A percentile compares a stretch with the other conserved stretches of the same genome.
phyloP scores from a whole-genome alignment of 64 coral and sea anemone genomes.

The Dendronephthya gigantea region DNA sequence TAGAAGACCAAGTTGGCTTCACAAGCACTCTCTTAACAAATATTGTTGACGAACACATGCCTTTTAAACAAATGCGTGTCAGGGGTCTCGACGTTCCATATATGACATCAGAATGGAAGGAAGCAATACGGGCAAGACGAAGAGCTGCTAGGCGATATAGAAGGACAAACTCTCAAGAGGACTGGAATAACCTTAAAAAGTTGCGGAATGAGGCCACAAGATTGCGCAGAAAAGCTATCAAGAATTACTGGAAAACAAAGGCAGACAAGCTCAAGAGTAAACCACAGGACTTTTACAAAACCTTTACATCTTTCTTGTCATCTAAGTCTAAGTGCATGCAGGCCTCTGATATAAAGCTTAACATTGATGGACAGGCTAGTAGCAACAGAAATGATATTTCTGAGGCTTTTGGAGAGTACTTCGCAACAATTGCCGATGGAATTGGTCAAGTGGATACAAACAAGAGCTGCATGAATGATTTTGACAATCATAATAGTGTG shows the following conservation, averaged over 20 bases:
- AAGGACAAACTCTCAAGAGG: background rate
- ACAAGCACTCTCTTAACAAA: background rate
- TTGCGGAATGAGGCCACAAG: slow-evolving; percentile 21
- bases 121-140: slow-evolving; percentile 14
- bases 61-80: slow-evolving; percentile 16
- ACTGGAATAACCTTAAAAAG: background rate
- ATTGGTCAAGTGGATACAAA: slow-evolving; percentile 19
- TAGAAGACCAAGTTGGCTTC: background rate
- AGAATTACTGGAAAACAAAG: slow-evolving; percentile 33
- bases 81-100: slow-evolving; percentile 20
- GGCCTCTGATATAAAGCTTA: slow-evolving; percentile 32
- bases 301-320: slow-evolving; percentile 18
- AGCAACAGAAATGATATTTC: background rate
- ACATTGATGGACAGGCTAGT: slow-evolving; percentile 11
- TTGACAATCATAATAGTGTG: slow-evolving; percentile 23
- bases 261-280: slow-evolving; percentile 28
- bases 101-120: slow-evolving; percentile 28
- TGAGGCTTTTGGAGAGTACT: slow-evolving; percentile 24
- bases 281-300: slow-evolving; percentile 33
- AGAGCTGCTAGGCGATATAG: slow-evolving; percentile 22
- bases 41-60: slow-evolving; percentile 26
- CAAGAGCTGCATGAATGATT: background rate
- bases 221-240: slow-evolving; percentile 25
- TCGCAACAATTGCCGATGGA: slow-evolving; percentile 28
- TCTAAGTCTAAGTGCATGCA: slow-evolving; percentile 12